phyloP scores from a whole-genome alignment of 2,888 invertebrate genomes.

The Hofmannophila pseudospretella region DNA sequence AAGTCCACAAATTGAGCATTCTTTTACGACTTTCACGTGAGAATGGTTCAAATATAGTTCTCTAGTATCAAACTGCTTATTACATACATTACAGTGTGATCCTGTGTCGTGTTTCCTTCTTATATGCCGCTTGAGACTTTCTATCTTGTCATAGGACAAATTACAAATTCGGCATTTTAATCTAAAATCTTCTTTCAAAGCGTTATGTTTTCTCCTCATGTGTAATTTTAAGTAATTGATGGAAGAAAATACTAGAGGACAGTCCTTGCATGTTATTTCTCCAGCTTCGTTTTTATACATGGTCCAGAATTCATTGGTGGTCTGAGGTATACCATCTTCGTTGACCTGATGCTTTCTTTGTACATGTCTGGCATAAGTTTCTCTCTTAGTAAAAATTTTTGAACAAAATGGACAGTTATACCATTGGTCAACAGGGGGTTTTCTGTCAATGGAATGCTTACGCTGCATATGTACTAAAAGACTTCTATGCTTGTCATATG shows the following conservation, averaged over 20 bases:
- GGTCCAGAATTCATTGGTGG: slow-evolving; percentile 26
- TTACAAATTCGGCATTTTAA: slow-evolving; percentile 64
- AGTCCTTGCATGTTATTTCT: slow-evolving; percentile 56
- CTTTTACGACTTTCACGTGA: slow-evolving; percentile 50
- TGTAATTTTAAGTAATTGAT: slow-evolving; percentile 58
- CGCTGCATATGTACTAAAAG: slow-evolving; percentile 56
- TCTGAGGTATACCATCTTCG: slow-evolving; percentile 33
- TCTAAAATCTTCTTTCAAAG: slow-evolving; percentile 52
- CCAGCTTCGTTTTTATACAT: slow-evolving; percentile 45
- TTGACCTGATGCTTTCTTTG: slow-evolving; percentile 56
- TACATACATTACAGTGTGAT: slow-evolving; percentile 55
- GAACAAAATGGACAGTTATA: slow-evolving; percentile 61
- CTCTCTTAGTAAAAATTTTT: slow-evolving; percentile 55
- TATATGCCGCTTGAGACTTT: slow-evolving; percentile 63
- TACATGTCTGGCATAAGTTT: slow-evolving; percentile 61
- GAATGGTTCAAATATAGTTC: slow-evolving; percentile 56
- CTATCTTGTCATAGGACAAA: slow-evolving; percentile 66
- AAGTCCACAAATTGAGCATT: slow-evolving; percentile 57
- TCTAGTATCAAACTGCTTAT: slow-evolving; percentile 53
- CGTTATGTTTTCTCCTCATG: slow-evolving; percentile 65
- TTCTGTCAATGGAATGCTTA: slow-evolving; percentile 43
- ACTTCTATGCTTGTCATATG: slow-evolving; percentile 63
- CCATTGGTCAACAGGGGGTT: slow-evolving; percentile 44
- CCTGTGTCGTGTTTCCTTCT: slow-evolving; percentile 59
- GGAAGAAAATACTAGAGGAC: slow-evolving; percentile 59